Conservation (phyloP, 2,113 vertebrate genomes). For the Caranx ignobilis region DNA sequence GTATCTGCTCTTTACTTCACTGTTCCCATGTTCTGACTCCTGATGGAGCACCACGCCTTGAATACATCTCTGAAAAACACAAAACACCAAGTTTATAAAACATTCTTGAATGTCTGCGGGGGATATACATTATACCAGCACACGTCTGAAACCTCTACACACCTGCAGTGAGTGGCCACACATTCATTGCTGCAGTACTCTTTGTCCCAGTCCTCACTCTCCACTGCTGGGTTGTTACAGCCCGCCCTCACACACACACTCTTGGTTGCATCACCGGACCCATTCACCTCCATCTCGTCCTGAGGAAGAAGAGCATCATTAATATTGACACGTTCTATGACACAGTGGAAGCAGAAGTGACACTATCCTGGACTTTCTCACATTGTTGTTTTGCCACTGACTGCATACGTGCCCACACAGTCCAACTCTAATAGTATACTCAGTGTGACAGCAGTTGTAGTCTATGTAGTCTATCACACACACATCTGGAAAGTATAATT, state of each 20-base stretch:
- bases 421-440: not conserved
- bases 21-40: slow-evolving; percentile 70
- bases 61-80: slow-evolving; percentile 76
- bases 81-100: not conserved
- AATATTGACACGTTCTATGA: not conserved
- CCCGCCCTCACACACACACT: slow-evolving; percentile 89
- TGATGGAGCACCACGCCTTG: slow-evolving; percentile 81
- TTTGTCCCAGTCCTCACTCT: slow-evolving; percentile 92
- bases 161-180: slow-evolving; percentile 94
- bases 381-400: not conserved
- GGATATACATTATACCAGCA: not conserved
- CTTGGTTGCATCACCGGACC: slow-evolving; percentile 61
- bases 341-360: not conserved
- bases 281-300: slow-evolving; percentile 89
- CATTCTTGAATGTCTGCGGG: not conserved
- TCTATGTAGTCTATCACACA: not conserved
- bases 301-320: slow-evolving; percentile 39
- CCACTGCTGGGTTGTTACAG: slow-evolving; percentile 89
- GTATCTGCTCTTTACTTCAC: slow-evolving; percentile 71
- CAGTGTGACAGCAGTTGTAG: not conserved
- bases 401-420: too few species aligned
- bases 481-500: not conserved
- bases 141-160: not conserved
- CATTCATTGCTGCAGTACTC: slow-evolving; percentile 96
- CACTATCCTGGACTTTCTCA: too few species aligned